Percentiles rank a stretch among this genome's conserved stretches.
Conservation (phyloP, 2,113 vertebrate species). For the Synchiropus splendidus region DNA sequence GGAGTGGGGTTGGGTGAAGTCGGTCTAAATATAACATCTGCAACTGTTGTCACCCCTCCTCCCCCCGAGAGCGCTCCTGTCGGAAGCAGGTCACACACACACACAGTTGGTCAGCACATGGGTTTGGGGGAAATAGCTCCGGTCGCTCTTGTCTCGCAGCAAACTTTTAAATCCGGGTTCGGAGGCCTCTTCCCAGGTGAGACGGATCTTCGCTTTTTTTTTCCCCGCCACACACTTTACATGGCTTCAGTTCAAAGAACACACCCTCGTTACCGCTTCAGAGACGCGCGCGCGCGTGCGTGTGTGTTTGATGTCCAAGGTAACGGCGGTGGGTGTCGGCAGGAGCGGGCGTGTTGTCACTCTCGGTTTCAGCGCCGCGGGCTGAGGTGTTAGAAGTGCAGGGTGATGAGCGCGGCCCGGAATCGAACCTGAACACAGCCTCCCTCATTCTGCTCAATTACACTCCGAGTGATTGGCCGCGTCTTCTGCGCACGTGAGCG, state of each 20-base stretch:
- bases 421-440: conserved; percentile 42
- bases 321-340: conserved; percentile 28
- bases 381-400: conserved; percentile 43
- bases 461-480: conserved; percentile 39
- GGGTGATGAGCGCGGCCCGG: conserved; percentile 29
- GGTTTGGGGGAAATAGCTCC: neutral
- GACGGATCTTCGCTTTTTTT: too few relatives aligned
- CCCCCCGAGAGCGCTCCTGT: conserved; percentile 7
- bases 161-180: neutral
- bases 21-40: conserved; percentile 47
- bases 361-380: conserved; percentile 13
- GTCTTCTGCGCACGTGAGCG: conserved; percentile 16
- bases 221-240: too few relatives aligned
- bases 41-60: conserved; percentile 55
- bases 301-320: conserved; percentile 49
- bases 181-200: conserved; percentile 4
- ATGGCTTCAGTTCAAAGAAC: too few relatives aligned
- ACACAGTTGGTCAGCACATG: conserved; percentile 2
- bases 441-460: conserved; percentile 49
- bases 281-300: neutral
- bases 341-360: conserved; percentile 33
- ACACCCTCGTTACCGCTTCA: too few relatives aligned
- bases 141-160: neutral
- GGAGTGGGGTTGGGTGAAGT: conserved; percentile 6
- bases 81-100: conserved; percentile 40